Percentiles rank a stretch among this genome's conserved stretches.
Conservation (phyloP, 2,113 vertebrate species). For the Hassar affinis region DNA sequence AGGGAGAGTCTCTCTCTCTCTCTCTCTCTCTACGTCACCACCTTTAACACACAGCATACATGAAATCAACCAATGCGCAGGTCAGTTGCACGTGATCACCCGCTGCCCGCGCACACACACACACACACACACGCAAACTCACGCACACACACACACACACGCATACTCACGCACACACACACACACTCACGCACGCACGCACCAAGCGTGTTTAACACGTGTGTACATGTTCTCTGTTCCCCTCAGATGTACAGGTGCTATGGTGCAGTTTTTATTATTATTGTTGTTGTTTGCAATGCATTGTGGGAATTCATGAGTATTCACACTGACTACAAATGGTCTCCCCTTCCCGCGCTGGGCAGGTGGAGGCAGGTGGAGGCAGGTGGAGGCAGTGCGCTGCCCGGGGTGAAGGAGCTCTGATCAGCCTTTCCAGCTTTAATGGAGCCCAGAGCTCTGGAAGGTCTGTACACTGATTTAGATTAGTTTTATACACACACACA, state of each 20-base stretch:
- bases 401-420: no score
- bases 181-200: no score
- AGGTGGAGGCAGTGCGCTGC: no score
- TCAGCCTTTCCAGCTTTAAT: not conserved
- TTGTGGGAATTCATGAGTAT: not conserved
- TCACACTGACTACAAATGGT: no score
- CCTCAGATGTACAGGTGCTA: not conserved
- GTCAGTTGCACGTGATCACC: constrained; percentile 8
- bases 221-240: not conserved
- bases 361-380: no score
- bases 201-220: not conserved
- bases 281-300: not conserved
- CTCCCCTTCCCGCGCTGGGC: no score
- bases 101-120: not conserved
- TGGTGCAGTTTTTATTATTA: not conserved
- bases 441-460: not conserved
- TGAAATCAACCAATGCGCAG: constrained; percentile 5
- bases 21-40: constrained; percentile 59
- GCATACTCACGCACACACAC: not conserved
- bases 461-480: not conserved
- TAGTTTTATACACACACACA: no score
- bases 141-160: not conserved
- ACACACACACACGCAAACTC: not conserved
- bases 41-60: not conserved
- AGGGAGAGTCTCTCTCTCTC: not conserved